Evolutionary conservation across 2,888 invertebrate genomes (phyloP).

Genomic region (Crocallis elinguaria): DNA sequence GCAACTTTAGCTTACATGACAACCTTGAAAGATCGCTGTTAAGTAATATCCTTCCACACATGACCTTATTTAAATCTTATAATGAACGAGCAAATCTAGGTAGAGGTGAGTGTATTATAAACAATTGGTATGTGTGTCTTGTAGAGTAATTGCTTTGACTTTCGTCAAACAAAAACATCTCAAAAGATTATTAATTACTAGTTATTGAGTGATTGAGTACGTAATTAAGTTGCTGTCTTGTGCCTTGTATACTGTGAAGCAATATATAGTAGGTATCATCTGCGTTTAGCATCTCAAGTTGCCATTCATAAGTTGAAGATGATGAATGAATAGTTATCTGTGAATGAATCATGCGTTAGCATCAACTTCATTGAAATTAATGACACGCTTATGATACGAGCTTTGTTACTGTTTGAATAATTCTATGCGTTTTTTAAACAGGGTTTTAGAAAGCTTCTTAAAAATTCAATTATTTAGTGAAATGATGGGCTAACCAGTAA

Average conservation of each 20-base stretch:
- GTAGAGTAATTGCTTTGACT: too few relatives aligned
- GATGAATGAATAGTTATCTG: slow-evolving; percentile 18
- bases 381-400: too few relatives aligned
- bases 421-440: too few relatives aligned
- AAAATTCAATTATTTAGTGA: too few relatives aligned
- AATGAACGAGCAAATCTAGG: too few relatives aligned
- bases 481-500: too few relatives aligned
- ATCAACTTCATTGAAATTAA: slow-evolving; percentile 24
- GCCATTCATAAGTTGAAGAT: slow-evolving; percentile 22
- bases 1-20: too few relatives aligned
- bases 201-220: slow-evolving; percentile 2
- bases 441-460: too few relatives aligned
- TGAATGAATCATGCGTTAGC: slow-evolving; percentile 17
- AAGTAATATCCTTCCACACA: slow-evolving; percentile 13
- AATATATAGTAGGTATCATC: background rate
- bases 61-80: slow-evolving; percentile 10
- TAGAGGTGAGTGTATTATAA: too few relatives aligned
- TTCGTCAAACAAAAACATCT: background rate
- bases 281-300: slow-evolving; percentile 10
- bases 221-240: slow-evolving; percentile 1
- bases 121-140: too few relatives aligned
- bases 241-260: slow-evolving; percentile 5
- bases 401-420: too few relatives aligned
- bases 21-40: background rate
- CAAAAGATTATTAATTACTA: background rate